Base-by-base conservation (phyloP, 2,113 vertebrate genomes). In the Petrocephalus zakoni region DNA sequence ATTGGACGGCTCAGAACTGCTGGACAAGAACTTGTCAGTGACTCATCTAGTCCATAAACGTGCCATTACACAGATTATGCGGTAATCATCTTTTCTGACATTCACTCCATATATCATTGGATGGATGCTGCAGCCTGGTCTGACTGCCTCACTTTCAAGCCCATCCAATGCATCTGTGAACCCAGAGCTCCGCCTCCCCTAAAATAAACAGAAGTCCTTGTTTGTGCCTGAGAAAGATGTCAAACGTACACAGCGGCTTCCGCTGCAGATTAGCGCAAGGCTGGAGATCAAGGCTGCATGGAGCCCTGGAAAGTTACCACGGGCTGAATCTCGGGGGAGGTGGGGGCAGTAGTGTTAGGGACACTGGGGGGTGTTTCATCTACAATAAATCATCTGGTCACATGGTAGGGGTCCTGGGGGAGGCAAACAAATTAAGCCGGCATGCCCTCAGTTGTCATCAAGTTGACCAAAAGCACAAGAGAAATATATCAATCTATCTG, bases 21-120 rank as follows among this genome's bases (percentile, higher is more conserved):
- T 22, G 46, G 46, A n/a, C 81, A n/a, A 21, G 81, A n/a, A 37
- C 88, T 89, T 88, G 85, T 90, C 89, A 88, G 81, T 90, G 87
- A 88, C 52, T 90, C 88, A 47, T 46, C 85, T 90, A 91, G 91
- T 93, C 92, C 91, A 90, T 92, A 90, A 90, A 92, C 93, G 91
- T 93, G 94, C 95, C 95, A 96, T 96, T 95, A 96, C 94, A 95
- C 94, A 95, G 95, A 96, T 96, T 96, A 95, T 95, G 89, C 90
- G 90, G 92, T 94, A 91, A 95, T 96, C 95, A 95, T 96, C 95
- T 94, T 89, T 91, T 91, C 92, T 94, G 93, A 93, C 94, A 92
- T 96, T 94, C 93, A 92, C 92, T 94, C 93, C 92, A 95, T 94
- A 95, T 95, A 95, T 94, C 92, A 92, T 91, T 88, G 92, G 92